Evolutionary conservation across 2,113 vertebrate species (phyloP), one percentile per base, ranked within the genome.

Genomic region (Mionectes macconnelli): DNA sequence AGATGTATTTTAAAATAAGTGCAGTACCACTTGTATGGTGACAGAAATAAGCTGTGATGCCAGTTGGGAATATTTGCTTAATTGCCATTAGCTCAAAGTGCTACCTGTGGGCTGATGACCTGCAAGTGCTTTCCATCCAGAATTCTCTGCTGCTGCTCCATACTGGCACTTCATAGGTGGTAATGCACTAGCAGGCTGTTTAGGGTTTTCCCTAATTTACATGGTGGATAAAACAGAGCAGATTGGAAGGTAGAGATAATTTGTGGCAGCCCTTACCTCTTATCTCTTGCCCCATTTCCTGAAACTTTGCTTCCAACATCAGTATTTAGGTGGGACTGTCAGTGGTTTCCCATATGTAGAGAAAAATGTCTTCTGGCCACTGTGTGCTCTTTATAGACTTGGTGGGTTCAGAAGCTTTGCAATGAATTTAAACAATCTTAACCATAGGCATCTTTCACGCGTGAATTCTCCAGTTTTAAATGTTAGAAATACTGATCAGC

Each of bases 121-220:
- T 42, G 4, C 4, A 30, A 53, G 15, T 50, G 10, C 33, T 55
- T 69, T 83, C 35, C 56, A 50, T 40, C 8, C 14, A 37, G 60
- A 57, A 64, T 69, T 68, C 24, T 75, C 30, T 89, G 35, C 39
- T 78, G 49, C 59, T 69, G 33, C 18, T 76, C 16, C 16, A 14
- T 24, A 44, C 7, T 49, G 35, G 18, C 67, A 79, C 5, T 69
- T 74, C 0, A 0, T 67, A 56, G 33, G 28, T 24, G 22, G 19
- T 62, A 37, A 64, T 22, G 12, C 0, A 0, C 19, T 56, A 56
- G 60, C 1, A 1, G 60, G 40, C 21, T 30, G 14, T 31, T 69
- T 75, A 45, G 35, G 28, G 55, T 4, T 60, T 66, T 33, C 22
- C 60, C 11, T 73, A 25, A 64, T 33, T 50, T 44, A 20, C 44